Base-by-base conservation (phyloP, 92 coral and sea anemone genomes). In the Siderastrea radians region DNA sequence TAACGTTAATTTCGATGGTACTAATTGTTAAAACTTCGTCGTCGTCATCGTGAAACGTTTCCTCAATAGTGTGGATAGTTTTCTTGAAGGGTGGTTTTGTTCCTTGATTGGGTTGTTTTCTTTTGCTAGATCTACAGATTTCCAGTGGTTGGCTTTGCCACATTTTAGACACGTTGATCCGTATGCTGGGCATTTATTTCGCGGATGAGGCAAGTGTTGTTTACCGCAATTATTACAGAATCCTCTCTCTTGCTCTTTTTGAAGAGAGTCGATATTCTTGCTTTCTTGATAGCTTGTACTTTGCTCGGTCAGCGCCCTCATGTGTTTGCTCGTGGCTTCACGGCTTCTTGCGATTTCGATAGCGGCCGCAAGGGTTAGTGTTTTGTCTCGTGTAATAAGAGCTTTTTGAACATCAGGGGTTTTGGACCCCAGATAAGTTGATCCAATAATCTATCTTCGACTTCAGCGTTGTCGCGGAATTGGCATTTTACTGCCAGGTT, bases 261-360 rank as follows among this genome's bases (percentile, higher is more conserved):
- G 77, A 47, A 43, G 5, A 5, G 77, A 14, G 44, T 72, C 57
- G 1, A 48, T 43, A 72, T 26, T 72, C 58, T 19, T 72, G 77
- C n/a, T 53, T 47, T 72, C 77, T 47, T 44, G 77, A 50, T 72
- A 48, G 2, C 55, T 72, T 45, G 4, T 72, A 44, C 4, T 72
- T 5, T 48, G 3, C 51, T 48, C 77, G 7, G 53, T 26, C n/a
- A 43, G 58, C 77, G 55, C 44, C 77, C 44, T 72, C 77, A 72
- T 72, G 17, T 72, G 58, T 50, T 72, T 44, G 17, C 77, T 72
- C n/a, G 52, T 72, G n/a, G 77, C 55, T 12, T 72, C 15, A 53
- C 48, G 77, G 53, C 77, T 72, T 48, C 77, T 72, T 73, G 78
- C 78, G 49, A 73, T 73, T 10, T 73, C 78, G 19, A 73, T 14